Conservation (phyloP, 2,888 invertebrate genomes). For the Eumacrocentrus americanus region DNA sequence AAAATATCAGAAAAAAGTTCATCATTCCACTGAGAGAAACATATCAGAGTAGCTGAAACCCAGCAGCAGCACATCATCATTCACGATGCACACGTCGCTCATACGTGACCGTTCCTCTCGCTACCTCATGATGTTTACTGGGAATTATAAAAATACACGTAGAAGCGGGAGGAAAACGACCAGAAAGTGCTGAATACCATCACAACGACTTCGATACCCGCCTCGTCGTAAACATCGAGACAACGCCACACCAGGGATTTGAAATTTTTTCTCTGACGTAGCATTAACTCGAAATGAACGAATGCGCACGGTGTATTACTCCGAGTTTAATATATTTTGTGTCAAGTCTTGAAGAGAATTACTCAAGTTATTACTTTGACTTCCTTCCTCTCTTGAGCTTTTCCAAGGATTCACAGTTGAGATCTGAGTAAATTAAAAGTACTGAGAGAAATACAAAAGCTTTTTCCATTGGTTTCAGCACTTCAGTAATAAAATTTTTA, state of each 20-base stretch:
- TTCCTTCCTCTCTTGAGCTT: neutral
- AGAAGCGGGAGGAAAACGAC: slow-evolving; percentile 14
- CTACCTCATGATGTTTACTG: too few species aligned
- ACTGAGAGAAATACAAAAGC: neutral
- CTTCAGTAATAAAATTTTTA: neutral
- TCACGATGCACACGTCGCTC: neutral
- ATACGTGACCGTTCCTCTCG: neutral
- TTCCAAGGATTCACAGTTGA: slow-evolving; percentile 1
- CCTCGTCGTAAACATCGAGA: slow-evolving; percentile 23
- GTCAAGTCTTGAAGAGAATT: slow-evolving; percentile 52
- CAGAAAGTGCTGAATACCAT: slow-evolving; percentile 12
- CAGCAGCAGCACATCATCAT: slow-evolving; percentile 22
- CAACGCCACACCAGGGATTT: neutral
- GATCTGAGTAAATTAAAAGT: neutral
- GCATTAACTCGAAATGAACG: slow-evolving; percentile 35
- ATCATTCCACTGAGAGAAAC: slow-evolving; percentile 36
- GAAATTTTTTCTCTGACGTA: slow-evolving; percentile 18
- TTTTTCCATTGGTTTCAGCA: neutral
- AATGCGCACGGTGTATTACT: slow-evolving; percentile 53
- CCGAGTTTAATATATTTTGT: slow-evolving; percentile 60
- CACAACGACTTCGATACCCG: slow-evolving; percentile 20
- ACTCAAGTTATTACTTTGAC: slow-evolving; percentile 1
- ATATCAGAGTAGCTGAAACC: slow-evolving; percentile 49
- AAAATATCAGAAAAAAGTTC: slow-evolving; percentile 12
- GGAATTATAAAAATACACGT: slow-evolving; percentile 3